A percentile compares a stretch with the other conserved stretches of the same genome.
Conservation (phyloP, 1,140 invertebrate genomes). For the Tetragonula clypearis region DNA sequence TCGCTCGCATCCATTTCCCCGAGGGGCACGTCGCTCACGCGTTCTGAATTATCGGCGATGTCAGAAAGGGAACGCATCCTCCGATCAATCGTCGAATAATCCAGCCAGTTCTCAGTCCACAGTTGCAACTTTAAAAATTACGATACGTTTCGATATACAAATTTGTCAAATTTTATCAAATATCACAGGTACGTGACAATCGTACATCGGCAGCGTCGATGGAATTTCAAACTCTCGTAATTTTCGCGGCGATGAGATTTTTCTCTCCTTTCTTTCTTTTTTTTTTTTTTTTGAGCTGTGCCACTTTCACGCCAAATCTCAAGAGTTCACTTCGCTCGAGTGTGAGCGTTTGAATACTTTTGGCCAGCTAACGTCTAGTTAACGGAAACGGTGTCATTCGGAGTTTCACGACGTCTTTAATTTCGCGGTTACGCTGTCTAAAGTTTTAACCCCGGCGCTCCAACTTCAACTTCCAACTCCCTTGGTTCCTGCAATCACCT, state of each 20-base stretch:
- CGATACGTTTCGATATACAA: background rate
- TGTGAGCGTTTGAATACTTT: too few species aligned
- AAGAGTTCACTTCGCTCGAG: too few species aligned
- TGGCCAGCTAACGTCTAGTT: too few species aligned
- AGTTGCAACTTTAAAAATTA: background rate
- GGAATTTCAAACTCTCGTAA: too few species aligned
- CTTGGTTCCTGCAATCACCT: background rate
- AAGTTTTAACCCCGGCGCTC: background rate
- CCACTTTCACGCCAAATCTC: too few species aligned
- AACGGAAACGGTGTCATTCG: background rate
- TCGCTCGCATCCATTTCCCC: background rate
- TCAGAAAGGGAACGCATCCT: background rate
- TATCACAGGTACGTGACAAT: too few species aligned
- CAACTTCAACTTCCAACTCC: background rate
- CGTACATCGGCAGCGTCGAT: too few species aligned
- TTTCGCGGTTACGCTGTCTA: background rate
- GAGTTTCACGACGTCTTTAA: background rate
- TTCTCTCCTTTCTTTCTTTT: too few species aligned
- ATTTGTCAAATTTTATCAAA: too few species aligned
- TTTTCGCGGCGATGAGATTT: too few species aligned
- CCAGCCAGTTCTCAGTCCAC: background rate
- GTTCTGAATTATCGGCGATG: background rate
- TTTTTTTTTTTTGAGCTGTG: too few species aligned
- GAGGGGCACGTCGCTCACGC: constrained; percentile 8
- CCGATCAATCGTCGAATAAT: too few species aligned